These are phyloP conservation scores for Catostylus mosaicus DNA, from an alignment of 30 jellyfish, hydroid and myxozoan species.

Conservation along the genomic window DNA sequence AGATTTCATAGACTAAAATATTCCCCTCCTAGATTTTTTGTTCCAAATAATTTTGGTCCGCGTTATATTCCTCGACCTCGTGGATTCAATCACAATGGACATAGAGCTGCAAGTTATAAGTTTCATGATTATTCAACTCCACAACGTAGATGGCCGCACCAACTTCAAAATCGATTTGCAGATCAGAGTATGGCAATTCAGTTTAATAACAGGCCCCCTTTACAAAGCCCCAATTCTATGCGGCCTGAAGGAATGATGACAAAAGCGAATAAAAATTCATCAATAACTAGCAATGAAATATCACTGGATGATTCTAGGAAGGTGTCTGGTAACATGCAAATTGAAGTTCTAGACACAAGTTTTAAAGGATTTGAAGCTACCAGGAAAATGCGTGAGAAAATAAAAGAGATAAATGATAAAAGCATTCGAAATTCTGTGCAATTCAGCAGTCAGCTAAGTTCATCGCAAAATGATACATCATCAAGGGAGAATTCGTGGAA, in stretches of 20 bases:
- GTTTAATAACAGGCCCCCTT: no score
- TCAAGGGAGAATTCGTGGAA: background rate
- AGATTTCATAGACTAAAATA: background rate
- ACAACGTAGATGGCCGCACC: no score
- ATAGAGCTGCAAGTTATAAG: background rate
- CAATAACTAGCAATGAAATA: no score
- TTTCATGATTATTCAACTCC: conserved; percentile 1
- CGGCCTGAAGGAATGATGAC: no score
- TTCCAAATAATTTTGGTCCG: background rate
- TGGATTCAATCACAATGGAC: background rate
- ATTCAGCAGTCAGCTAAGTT: background rate
- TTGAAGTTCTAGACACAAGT: background rate
- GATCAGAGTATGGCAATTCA: no score
- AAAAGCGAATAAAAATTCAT: no score
- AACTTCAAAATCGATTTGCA: no score
- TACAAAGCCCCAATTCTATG: no score
- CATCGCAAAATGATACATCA: background rate
- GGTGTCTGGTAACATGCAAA: background rate
- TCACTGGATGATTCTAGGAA: no score
- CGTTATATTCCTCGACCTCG: background rate
- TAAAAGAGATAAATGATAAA: conserved; percentile 5
- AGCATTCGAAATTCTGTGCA: background rate
- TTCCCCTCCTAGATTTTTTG: background rate
- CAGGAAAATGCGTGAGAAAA: conserved; percentile 27
- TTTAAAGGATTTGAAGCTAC: conserved; percentile 46